Evolutionary conservation across 2,113 vertebrate species (phyloP).

Genomic region (Brachirus orientalis): DNA sequence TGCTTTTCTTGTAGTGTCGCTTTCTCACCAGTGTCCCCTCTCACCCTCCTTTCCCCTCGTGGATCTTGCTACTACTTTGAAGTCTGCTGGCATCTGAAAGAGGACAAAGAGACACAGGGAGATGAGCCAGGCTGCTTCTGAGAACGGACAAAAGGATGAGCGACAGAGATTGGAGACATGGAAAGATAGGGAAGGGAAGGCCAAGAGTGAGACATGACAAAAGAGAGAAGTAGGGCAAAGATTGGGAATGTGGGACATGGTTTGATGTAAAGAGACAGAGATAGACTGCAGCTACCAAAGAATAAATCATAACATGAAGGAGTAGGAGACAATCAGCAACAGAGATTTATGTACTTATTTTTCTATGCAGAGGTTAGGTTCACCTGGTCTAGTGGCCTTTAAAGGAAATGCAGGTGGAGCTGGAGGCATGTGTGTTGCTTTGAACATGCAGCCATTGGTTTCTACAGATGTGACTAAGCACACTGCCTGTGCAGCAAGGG

Average conservation of each 20-base stretch:
- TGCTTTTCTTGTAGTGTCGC: not conserved
- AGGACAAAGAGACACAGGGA: slow-evolving; percentile 37
- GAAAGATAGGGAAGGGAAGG: not conserved
- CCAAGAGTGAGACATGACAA: not conserved
- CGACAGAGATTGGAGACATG: slow-evolving; percentile 14
- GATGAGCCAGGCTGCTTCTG: not conserved
- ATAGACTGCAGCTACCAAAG: too few species aligned
- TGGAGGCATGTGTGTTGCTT: not conserved
- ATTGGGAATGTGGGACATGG: not conserved
- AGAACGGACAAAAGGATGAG: slow-evolving; percentile 32
- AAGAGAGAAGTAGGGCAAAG: not conserved
- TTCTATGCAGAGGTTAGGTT: not conserved
- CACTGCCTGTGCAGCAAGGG: too few species aligned
- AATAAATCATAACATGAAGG: not conserved
- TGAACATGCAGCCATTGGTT: not conserved
- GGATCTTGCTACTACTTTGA: slow-evolving; percentile 46
- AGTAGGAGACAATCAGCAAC: not conserved
- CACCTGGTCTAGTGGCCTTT: slow-evolving; percentile 5
- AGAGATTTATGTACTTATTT: too few species aligned
- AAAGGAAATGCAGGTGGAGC: not conserved
- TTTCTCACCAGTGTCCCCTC: not conserved
- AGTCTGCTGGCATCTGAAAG: slow-evolving; percentile 36
- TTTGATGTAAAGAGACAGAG: not conserved
- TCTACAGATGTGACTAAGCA: too few species aligned
- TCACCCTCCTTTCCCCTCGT: slow-evolving; percentile 10